Base-by-base conservation (phyloP, 1,140 invertebrate species). In the Gonioctena quinquepunctata region DNA sequence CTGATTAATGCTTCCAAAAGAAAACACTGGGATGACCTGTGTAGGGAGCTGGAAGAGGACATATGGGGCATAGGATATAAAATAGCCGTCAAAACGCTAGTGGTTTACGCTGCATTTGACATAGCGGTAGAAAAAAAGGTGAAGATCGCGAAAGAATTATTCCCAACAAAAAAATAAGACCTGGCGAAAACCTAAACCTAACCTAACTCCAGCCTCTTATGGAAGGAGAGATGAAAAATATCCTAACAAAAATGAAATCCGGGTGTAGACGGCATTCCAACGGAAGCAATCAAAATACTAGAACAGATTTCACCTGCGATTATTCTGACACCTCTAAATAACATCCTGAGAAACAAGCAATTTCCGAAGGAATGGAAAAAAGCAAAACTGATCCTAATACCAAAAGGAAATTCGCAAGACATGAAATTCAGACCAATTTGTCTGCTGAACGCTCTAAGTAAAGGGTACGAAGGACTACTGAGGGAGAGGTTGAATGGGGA, bases 381-480 rank as follows among this genome's bases (percentile, higher is more conserved):
- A 8, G 65, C 33, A 0, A 68, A 68, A 59, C n/a, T n/a, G n/a
- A n/a, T n/a, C n/a, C n/a, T n/a, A n/a, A n/a, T n/a, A n/a, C n/a
- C n/a, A 0, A 66, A 66, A 54, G 1, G 63, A 1, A 50, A 64
- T 7, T 6, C 79, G 83, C 54, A 16, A 27, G 22, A 79, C 2
- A 76, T 72, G 21, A 83, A 81, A 0, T 85, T 82, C 26, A 66
- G 83, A 42, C 82, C 85, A 0, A 82, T 86, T 4, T 84, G 83
- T 8, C 71, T 85, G 0, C 72, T 86, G 0, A 78, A 81, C 4
- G 54, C 82, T 0, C n/a, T 84, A 7, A 82, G 83, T 0, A 86
- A 86, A 50, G 48, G 82, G 0, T 62, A 84, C 0, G 84, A 86
- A 67, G 72, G 78, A 8, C 23, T 85, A 0, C 73, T 85, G 0